These are phyloP conservation scores for Callospermophilus lateralis DNA, from an alignment of 2,113 vertebrate species.

Conservation along the genomic window DNA sequence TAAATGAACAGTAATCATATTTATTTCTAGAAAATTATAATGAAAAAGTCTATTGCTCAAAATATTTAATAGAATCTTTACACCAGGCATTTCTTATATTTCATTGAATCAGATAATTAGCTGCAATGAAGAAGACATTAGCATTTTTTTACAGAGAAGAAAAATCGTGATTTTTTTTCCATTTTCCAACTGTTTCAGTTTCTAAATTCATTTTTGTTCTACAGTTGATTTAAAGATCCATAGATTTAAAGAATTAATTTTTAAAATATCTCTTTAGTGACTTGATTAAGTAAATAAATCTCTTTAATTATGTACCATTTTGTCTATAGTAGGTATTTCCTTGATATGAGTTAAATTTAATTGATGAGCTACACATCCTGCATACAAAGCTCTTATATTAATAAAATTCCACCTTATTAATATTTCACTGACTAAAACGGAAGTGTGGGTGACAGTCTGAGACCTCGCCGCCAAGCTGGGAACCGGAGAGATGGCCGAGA, in stretches of 20 bases:
- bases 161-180: not conserved
- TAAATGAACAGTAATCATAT: not conserved
- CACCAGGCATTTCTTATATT: not conserved
- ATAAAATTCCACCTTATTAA: not conserved
- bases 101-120: not conserved
- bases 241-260: not conserved
- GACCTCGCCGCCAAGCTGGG: too few relatives aligned
- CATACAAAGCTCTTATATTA: not conserved
- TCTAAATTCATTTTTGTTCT: conserved; percentile 34
- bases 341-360: conserved; percentile 19
- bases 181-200: not conserved
- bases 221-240: conserved; percentile 25
- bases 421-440: too few relatives aligned
- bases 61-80: not conserved
- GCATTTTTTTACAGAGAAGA: conserved; percentile 12
- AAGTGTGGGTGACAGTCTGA: too few relatives aligned
- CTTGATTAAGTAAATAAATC: not conserved
- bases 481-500: too few relatives aligned
- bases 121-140: not conserved
- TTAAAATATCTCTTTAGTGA: conserved; percentile 37
- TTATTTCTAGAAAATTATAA: conserved; percentile 15
- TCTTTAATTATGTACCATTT: not conserved
- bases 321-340: not conserved
- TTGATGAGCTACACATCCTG: not conserved
- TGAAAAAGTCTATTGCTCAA: not conserved